Base-by-base conservation (phyloP, 2,888 invertebrate species). In the Tachina lurida region DNA sequence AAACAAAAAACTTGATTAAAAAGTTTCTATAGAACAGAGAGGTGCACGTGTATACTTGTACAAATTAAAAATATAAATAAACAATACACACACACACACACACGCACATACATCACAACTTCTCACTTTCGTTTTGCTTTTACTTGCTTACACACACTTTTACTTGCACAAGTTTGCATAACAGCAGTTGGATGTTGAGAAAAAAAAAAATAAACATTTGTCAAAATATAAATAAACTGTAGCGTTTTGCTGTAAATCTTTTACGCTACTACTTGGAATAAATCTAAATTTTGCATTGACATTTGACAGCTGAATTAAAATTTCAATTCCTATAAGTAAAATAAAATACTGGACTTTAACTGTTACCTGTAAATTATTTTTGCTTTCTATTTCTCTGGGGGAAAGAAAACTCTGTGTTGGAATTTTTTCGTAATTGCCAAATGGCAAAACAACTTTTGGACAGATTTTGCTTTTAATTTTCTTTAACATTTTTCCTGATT, bases 251-350 rank as follows among this genome's bases (percentile, higher is more conserved):
- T 75, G 82, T 85, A 85, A 85, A 85, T 85, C 84, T 81, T 81
- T 43, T 62, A 31, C 45, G 2, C 54, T 49, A 10, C n/a, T 15
- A 15, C 22, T 1, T 68, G 19, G 13, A 41, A 70, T 70, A 83
- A 73, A 76, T 84, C 45, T 74, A 31, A 60, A 60, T 67, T 79
- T 70, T 49, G n/a, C 71, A 76, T 75, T 86, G 85, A 85, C 75
- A 82, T 82, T 56, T 85, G 85, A 79, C 82, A 82, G 78, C 54
- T 67, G 75, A 71, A 75, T 86, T 82, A 79, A 81, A 75, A 77
- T 82, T 77, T 65, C 31, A 54, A 70, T 52, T 68, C 39, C 45
- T 45, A n/a, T 31, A n/a, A n/a, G 47, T 41, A 54, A 41, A 17
- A 56, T 65, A 65, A 45, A 22, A 41, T 15, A 4, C 45, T 47